These are phyloP conservation scores for Villa cingulata DNA, from an alignment of 2,888 invertebrate genomes.

Conservation along the genomic window DNA sequence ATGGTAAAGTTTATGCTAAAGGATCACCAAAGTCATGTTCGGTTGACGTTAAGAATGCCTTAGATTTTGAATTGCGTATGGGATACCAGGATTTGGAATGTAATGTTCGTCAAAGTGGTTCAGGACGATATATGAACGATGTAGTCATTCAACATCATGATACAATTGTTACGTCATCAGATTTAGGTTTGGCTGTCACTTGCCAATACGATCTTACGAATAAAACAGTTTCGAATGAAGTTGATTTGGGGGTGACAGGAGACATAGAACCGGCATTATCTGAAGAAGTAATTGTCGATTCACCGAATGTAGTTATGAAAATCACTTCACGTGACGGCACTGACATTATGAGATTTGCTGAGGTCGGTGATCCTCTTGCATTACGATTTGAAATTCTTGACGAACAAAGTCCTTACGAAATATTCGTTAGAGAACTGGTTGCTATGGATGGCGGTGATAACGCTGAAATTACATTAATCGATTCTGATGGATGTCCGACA, in stretches of 20 bases:
- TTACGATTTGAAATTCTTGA: slow-evolving; percentile 86
- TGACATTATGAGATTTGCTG: slow-evolving; percentile 73
- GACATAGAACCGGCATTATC: slow-evolving; percentile 76
- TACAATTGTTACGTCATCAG: slow-evolving; percentile 86
- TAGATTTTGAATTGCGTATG: slow-evolving; percentile 86
- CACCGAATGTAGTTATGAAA: slow-evolving; percentile 89
- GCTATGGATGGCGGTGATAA: slow-evolving; percentile 90
- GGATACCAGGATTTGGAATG: slow-evolving; percentile 86
- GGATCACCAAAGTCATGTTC: slow-evolving; percentile 88
- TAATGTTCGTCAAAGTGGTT: slow-evolving; percentile 78
- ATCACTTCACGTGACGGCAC: slow-evolving; percentile 74
- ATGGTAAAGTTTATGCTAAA: slow-evolving; percentile 90
- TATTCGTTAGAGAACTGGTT: slow-evolving; percentile 85
- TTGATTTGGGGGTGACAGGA: slow-evolving; percentile 76
- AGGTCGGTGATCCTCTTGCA: slow-evolving; percentile 85
- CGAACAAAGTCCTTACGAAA: slow-evolving; percentile 86
- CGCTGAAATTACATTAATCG: slow-evolving; percentile 83
- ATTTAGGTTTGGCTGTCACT: slow-evolving; percentile 82
- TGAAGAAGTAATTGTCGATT: slow-evolving; percentile 85
- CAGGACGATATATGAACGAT: slow-evolving; percentile 78
- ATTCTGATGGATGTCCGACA: slow-evolving; percentile 83
- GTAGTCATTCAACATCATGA: slow-evolving; percentile 92
- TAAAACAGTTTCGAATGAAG: slow-evolving; percentile 86
- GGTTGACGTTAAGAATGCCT: slow-evolving; percentile 70
- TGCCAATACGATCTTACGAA: slow-evolving; percentile 91